Percentiles rank a stretch among this genome's conserved stretches.
These are phyloP conservation scores for Ridgeia piscesae DNA, from an alignment of 1,140 invertebrate genomes.

Conservation along the genomic window DNA sequence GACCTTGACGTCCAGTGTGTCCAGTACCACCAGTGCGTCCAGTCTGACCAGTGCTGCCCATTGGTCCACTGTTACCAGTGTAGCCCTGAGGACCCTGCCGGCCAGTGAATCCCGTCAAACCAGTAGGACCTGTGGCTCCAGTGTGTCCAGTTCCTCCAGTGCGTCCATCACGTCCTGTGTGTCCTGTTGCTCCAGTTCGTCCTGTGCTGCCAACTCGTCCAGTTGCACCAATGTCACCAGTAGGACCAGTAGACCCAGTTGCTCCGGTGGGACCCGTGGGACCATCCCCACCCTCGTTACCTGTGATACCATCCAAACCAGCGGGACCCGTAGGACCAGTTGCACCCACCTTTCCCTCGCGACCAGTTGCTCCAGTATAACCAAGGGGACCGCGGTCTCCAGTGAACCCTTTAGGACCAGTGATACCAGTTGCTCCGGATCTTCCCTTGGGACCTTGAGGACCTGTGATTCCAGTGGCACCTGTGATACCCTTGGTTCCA, in stretches of 20 bases:
- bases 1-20: slow-evolving; percentile 14
- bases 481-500: slow-evolving; percentile 11
- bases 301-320: slow-evolving; percentile 1
- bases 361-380: background rate
- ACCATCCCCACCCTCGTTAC: background rate
- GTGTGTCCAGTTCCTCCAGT: slow-evolving; percentile 15
- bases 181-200: slow-evolving; percentile 22
- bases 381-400: background rate
- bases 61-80: slow-evolving; percentile 14
- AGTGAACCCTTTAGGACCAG: background rate
- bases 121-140: slow-evolving; percentile 14
- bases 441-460: background rate
- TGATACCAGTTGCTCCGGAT: slow-evolving; percentile 8
- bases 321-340: background rate
- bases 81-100: slow-evolving; percentile 3
- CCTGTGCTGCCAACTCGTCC: slow-evolving; percentile 25
- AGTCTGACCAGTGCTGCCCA: slow-evolving; percentile 11
- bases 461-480: slow-evolving; percentile 8
- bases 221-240: slow-evolving; percentile 11
- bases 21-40: slow-evolving; percentile 23
- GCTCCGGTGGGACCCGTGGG: background rate
- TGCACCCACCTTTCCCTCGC: background rate
- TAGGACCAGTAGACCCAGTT: slow-evolving; percentile 2
- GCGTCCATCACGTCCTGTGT: slow-evolving; percentile 16
- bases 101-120: slow-evolving; percentile 19